A percentile compares a stretch with the other conserved stretches of the same genome.
Conservation (phyloP, 2,888 invertebrate genomes). For the Lasius platythorax region DNA sequence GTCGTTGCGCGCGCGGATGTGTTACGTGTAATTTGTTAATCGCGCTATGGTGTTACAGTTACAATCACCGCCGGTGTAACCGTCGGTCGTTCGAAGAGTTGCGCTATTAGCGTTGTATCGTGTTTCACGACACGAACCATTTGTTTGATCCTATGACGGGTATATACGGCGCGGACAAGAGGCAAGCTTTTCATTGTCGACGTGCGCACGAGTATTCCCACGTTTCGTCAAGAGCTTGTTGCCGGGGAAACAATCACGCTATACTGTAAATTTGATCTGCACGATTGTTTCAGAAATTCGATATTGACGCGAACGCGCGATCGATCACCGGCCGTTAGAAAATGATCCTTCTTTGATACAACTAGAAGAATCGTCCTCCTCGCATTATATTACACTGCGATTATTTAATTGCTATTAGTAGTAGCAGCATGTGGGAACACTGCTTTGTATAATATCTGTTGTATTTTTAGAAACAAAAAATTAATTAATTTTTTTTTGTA, state of each 20-base stretch:
- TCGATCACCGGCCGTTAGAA: conserved; percentile 56
- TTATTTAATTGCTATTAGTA: conserved; percentile 7
- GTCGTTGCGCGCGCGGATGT: conserved; percentile 29
- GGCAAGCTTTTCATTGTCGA: conserved; percentile 73
- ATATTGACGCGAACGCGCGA: conserved; percentile 56
- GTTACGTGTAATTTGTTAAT: conserved; percentile 66
- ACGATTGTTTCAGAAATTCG: conserved; percentile 68
- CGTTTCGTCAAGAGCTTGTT: conserved; percentile 77
- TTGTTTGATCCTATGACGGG: conserved; percentile 76
- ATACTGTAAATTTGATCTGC: conserved; percentile 69
- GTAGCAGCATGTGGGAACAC: not conserved
- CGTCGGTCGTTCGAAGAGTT: conserved; percentile 49
- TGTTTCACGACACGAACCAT: conserved; percentile 78
- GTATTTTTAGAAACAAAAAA: not conserved
- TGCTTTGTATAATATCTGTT: not conserved
- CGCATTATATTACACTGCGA: not conserved
- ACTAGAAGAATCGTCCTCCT: conserved; percentile 1
- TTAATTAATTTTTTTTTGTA: not conserved
- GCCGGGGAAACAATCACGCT: conserved; percentile 73
- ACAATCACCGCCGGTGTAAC: conserved; percentile 52
- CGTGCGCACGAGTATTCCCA: conserved; percentile 77
- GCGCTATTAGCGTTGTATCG: conserved; percentile 77
- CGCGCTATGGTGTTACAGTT: conserved; percentile 57
- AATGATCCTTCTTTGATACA: conserved; percentile 49
- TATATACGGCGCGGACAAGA: conserved; percentile 56